Percentiles rank a stretch among this genome's conserved stretches.
phyloP scores from a whole-genome alignment of 1,140 invertebrate genomes.

The Drosophila neocordata region DNA sequence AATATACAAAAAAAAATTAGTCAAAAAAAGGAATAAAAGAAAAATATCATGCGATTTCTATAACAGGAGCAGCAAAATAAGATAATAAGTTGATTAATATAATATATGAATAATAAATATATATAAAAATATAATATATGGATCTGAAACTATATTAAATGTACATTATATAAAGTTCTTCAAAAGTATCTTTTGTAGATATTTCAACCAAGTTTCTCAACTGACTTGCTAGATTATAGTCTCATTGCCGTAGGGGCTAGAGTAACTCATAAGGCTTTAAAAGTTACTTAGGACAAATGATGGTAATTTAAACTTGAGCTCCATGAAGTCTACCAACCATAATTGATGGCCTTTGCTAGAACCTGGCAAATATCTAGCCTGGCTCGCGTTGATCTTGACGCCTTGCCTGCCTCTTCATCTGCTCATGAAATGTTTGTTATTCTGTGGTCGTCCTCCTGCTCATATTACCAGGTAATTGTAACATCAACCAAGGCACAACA shows the following conservation, averaged over 20 bases:
- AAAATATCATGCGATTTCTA: too few species aligned
- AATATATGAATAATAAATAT: too few species aligned
- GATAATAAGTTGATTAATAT: too few species aligned
- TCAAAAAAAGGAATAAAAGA: too few species aligned
- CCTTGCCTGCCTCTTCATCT: constrained; percentile 29
- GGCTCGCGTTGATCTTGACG: constrained; percentile 1
- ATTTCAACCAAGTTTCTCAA: too few species aligned
- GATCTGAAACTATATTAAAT: too few species aligned
- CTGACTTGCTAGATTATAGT: not conserved
- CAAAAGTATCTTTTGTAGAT: too few species aligned
- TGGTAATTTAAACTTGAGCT: constrained; percentile 22
- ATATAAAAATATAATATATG: too few species aligned
- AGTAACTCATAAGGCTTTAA: not conserved
- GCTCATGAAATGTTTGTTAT: constrained; percentile 54
- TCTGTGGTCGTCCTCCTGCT: constrained; percentile 57
- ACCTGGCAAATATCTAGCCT: not conserved
- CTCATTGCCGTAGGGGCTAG: constrained; percentile 15
- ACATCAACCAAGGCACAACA: constrained; percentile 51
- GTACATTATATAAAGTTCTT: too few species aligned
- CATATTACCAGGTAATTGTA: constrained; percentile 73
- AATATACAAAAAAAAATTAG: too few species aligned
- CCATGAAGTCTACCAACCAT: constrained; percentile 3
- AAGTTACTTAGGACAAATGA: constrained; percentile 18
- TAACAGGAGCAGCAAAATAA: too few species aligned
- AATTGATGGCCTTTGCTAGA: constrained; percentile 38